Evolutionary conservation across 1,140 invertebrate genomes (phyloP), one percentile per base, ranked within the genome.

Genomic region (Seison nebaliae): DNA sequence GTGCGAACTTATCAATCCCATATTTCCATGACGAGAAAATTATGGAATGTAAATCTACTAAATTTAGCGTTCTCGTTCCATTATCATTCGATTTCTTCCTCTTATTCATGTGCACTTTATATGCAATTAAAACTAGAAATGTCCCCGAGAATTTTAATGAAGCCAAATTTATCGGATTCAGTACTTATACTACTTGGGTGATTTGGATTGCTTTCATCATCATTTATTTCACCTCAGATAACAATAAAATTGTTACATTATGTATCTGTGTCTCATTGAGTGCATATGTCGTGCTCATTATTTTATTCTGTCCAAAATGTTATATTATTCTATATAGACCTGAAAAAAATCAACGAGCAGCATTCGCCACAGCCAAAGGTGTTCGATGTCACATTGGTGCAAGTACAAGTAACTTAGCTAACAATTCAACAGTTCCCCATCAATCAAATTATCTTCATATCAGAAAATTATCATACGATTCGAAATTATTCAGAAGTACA

Each of bases 161-260:
- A 43, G 55, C 55, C 15, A 57, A 57, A 44, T 59, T 57, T 38
- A 58, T 58, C 32, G 54, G 70, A 23, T 73, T 73, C 47, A 70
- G 70, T 7, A 78, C 76, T 73, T 80, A 79, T 51, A 75, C 75
- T 1, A 80, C 76, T 0, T 72, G 75, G 44, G 73, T 80, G 11
- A 75, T 78, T 42, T 80, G 76, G 76, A 59, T 74, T 16, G 76
- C 76, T n/a, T 80, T 80, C 54, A 64, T 78, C 6, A 72, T 75
- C 2, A 74, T 79, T 42, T 77, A 77, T 55, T 74, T 71, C 45
- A 74, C 74, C 3, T 73, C 71, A 35, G 68, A 72, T 40, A n/a
- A n/a, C n/a, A 65, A 67, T 35, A 72, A 72, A 52, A 66, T 67
- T 11, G 26, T 72, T 28, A 71, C 71, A 3, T 64, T 73, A 63